These are phyloP conservation scores for Merops nubicus DNA, from an alignment of 2,113 vertebrate genomes.

Conservation along the genomic window DNA sequence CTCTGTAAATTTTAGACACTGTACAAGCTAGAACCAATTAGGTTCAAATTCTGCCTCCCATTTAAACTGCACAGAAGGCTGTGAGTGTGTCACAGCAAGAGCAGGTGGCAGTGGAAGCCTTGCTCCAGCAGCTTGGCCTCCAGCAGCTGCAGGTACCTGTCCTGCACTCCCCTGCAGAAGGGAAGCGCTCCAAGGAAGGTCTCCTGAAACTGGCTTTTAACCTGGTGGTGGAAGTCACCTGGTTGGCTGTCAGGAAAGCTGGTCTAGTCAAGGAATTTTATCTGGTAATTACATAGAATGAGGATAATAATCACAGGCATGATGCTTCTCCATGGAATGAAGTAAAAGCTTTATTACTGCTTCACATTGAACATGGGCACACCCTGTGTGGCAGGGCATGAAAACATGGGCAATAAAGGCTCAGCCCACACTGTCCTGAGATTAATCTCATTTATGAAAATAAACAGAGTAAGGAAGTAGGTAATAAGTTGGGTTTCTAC, in stretches of 20 bases:
- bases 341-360: neutral
- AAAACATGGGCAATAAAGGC: neutral
- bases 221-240: neutral
- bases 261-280: neutral
- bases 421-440: neutral
- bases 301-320: neutral
- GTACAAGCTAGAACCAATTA: neutral
- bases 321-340: neutral
- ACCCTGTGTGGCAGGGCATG: neutral
- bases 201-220: neutral
- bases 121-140: neutral
- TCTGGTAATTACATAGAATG: neutral
- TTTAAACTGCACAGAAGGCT: neutral
- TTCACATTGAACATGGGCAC: rapidly evolving
- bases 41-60: neutral
- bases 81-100: neutral
- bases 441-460: neutral
- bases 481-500: neutral
- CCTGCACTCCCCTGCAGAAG: neutral
- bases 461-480: neutral
- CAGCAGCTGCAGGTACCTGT: neutral
- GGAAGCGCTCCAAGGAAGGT: neutral
- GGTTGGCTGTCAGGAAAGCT: neutral
- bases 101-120: neutral
- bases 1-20: neutral